phyloP scores from a whole-genome alignment of 2,888 invertebrate species.

The Phaonia tiefii region DNA sequence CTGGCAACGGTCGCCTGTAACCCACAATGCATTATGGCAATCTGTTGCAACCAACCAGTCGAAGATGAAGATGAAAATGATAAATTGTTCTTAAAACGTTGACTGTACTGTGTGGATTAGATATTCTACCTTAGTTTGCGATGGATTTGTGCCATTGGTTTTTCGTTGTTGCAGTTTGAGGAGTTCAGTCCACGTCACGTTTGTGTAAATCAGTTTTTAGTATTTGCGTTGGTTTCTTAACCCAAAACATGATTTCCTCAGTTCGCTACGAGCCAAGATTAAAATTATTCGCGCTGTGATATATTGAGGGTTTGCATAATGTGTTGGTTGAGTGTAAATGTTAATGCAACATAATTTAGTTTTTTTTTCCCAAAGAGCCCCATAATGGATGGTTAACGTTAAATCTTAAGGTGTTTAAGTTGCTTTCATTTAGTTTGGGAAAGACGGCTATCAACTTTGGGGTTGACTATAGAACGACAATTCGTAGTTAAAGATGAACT shows the following conservation, averaged over 20 bases:
- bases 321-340: too few species aligned
- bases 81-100: conserved; percentile 1
- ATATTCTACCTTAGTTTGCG: background rate
- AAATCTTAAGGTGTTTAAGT: conserved; percentile 3
- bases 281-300: conserved; percentile 35
- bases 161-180: background rate
- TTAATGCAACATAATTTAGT: conserved; percentile 24
- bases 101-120: background rate
- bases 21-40: conserved; percentile 46
- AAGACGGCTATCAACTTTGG: conserved; percentile 1
- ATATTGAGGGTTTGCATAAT: conserved; percentile 34
- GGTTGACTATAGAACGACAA: too few species aligned
- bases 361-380: background rate
- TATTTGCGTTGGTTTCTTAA: conserved; percentile 53
- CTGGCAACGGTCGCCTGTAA: background rate
- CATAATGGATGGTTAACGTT: background rate
- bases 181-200: conserved; percentile 71
- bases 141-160: too few species aligned
- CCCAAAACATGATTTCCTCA: background rate
- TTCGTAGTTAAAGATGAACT: too few species aligned
- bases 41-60: conserved; percentile 20
- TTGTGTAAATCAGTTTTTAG: conserved; percentile 70
- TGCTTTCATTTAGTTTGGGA: background rate
- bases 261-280: conserved; percentile 5
- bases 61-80: background rate